Base-by-base conservation (phyloP, 1,140 invertebrate genomes). In the Dendroctonus valens region DNA sequence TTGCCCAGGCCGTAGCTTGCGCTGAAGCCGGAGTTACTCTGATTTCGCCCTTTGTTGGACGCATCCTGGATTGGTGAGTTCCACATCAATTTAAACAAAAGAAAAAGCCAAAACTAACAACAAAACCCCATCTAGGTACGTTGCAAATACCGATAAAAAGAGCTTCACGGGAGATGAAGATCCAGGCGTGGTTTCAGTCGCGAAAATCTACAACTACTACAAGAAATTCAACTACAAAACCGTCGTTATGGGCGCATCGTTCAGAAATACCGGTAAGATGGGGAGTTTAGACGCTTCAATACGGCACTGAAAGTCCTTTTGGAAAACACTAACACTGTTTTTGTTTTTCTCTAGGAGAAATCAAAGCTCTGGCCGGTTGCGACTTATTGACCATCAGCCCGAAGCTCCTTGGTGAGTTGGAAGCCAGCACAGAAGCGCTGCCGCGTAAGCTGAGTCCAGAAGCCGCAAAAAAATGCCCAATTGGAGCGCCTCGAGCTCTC, bases 231-330 rank as follows among this genome's bases (percentile, higher is more conserved):
- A 86, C 6, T 96, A 98, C 81, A 94, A 96, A 79, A 99, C 97
- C 0, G 91, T 95, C 62, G 96, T 99, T 0, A 99, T 99, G 98
- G 98, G 97, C 26, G 98, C 98, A 11, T 99, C 97, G 0, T 99
- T 99, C 82, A 85, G 98, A 65, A 99, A 99, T 82, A 86, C 87
- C 52, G 90, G 87, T 85, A 77, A 80, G 42, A 7, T n/a, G n/a
- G 26, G 3, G 26, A 26, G 26, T 26, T 26, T 26, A 26, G 26
- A 26, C 26, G 26, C 26, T 26, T 26, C 3, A 1, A 46, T 11
- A 12, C 42, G 42, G 42, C 8, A 26, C 26, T 26, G 26, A n/a
- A n/a, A n/a, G n/a, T n/a, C n/a, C n/a, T n/a, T n/a, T n/a, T n/a
- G n/a, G n/a, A n/a, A n/a, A n/a, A n/a, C 38, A 39, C 5, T 65